phyloP scores from a whole-genome alignment of 2,797 vertebrate genomes.

The Macroramphosus scolopax region DNA sequence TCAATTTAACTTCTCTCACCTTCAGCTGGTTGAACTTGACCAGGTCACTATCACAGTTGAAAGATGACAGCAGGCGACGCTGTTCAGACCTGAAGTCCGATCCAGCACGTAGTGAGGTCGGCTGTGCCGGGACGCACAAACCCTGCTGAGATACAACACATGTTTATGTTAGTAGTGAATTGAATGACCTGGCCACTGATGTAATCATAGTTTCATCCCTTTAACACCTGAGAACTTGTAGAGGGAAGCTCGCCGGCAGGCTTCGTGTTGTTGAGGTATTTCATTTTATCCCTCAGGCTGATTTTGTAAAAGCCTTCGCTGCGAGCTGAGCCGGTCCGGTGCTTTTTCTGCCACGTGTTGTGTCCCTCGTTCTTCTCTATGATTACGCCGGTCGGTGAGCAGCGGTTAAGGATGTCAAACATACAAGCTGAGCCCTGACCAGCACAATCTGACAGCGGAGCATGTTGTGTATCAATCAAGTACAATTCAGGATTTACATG shows the following conservation, averaged over 20 bases:
- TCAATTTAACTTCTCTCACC: too few species aligned
- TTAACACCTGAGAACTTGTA: slow-evolving; percentile 82
- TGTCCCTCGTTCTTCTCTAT: slow-evolving; percentile 79
- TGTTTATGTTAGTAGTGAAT: not conserved
- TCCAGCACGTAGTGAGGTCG: slow-evolving; percentile 86
- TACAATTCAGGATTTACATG: too few species aligned
- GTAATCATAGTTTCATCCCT: not conserved
- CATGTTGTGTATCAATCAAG: too few species aligned
- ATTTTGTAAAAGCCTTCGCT: slow-evolving; percentile 96
- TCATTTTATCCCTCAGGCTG: slow-evolving; percentile 89
- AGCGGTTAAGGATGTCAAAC: slow-evolving; percentile 78
- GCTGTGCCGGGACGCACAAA: slow-evolving; percentile 80
- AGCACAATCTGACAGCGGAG: too few species aligned
- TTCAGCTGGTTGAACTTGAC: slow-evolving; percentile 99
- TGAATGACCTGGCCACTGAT: not conserved
- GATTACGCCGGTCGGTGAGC: slow-evolving; percentile 84
- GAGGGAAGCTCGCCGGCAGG: slow-evolving; percentile 77
- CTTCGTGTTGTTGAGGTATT: slow-evolving; percentile 83
- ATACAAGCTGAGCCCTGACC: too few species aligned
- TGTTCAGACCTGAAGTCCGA: slow-evolving; percentile 94
- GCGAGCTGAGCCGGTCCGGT: slow-evolving; percentile 89
- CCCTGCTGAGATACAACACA: slow-evolving; percentile 68
- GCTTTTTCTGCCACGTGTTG: slow-evolving; percentile 77
- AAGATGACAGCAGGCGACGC: slow-evolving; percentile 90
- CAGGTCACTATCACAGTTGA: slow-evolving; percentile 95